Evolutionary conservation across 2,113 vertebrate genomes (phyloP).

Genomic region (Ursus arctos): DNA sequence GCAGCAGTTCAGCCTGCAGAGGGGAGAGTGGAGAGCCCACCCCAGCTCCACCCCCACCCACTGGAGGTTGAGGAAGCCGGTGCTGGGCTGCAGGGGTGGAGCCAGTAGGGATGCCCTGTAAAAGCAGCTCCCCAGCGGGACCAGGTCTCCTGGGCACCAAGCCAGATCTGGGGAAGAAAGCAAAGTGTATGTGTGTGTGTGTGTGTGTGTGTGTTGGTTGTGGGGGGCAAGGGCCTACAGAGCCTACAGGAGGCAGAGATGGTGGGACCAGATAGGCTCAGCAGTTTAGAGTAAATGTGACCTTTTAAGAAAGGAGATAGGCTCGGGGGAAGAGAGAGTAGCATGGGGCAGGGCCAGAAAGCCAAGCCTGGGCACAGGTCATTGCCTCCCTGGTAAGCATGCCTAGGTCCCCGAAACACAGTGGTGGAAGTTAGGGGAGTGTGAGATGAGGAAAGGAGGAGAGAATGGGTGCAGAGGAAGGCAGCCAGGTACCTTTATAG

Average conservation of each 20-base stretch:
- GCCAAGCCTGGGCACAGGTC: background rate
- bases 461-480: background rate
- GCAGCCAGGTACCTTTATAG: background rate
- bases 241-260: background rate
- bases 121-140: slow-evolving; percentile 65
- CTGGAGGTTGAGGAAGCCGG: slow-evolving; percentile 60
- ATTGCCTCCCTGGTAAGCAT: background rate
- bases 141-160: slow-evolving; percentile 69
- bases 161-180: slow-evolving; percentile 74
- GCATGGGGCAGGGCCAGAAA: background rate
- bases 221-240: background rate
- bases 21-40: slow-evolving; percentile 83
- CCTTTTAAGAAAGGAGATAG: background rate
- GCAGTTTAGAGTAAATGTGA: background rate
- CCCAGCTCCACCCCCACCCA: slow-evolving; percentile 41
- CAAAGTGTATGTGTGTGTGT: background rate
- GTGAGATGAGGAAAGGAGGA: background rate
- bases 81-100: slow-evolving; percentile 46
- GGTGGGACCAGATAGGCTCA: background rate
- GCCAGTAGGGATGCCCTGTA: slow-evolving; percentile 67
- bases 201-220: background rate
- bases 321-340: background rate
- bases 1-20: slow-evolving; percentile 88
- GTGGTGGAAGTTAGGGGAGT: background rate
- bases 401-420: background rate